Evolutionary conservation across 2,113 vertebrate genomes (phyloP).

Genomic region (Motacilla alba): DNA sequence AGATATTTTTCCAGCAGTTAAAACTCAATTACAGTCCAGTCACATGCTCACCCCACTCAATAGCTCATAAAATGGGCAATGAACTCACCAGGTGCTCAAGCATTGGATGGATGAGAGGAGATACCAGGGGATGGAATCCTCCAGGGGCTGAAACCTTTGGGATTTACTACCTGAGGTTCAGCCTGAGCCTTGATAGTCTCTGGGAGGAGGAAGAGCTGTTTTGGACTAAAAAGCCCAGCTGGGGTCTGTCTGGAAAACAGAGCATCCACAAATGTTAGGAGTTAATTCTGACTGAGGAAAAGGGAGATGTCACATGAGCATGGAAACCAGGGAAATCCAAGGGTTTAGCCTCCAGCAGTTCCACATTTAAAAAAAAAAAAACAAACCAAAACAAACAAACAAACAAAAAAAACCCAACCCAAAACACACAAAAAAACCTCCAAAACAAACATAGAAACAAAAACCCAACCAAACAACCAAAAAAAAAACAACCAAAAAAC

Average conservation of each 20-base stretch:
- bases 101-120: not conserved
- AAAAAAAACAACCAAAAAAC: not conserved
- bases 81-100: not conserved
- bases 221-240: not conserved
- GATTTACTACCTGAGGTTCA: not conserved
- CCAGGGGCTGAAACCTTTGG: not conserved
- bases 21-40: not conserved
- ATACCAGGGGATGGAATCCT: not conserved
- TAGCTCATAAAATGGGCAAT: not conserved
- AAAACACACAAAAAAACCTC: not conserved
- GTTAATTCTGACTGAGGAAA: not conserved
- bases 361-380: not conserved
- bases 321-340: not conserved
- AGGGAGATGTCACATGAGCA: not conserved
- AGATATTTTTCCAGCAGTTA: constrained; percentile 8
- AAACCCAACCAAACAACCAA: not conserved
- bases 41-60: not conserved
- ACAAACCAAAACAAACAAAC: not conserved
- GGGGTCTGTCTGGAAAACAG: not conserved
- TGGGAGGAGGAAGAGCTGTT: not conserved
- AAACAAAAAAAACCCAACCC: too few relatives aligned
- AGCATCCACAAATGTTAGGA: not conserved
- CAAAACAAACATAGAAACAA: not conserved
- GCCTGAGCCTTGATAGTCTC: not conserved
- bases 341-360: not conserved